Conservation (phyloP, 2,888 invertebrate species). For the Aphodius granarius region DNA sequence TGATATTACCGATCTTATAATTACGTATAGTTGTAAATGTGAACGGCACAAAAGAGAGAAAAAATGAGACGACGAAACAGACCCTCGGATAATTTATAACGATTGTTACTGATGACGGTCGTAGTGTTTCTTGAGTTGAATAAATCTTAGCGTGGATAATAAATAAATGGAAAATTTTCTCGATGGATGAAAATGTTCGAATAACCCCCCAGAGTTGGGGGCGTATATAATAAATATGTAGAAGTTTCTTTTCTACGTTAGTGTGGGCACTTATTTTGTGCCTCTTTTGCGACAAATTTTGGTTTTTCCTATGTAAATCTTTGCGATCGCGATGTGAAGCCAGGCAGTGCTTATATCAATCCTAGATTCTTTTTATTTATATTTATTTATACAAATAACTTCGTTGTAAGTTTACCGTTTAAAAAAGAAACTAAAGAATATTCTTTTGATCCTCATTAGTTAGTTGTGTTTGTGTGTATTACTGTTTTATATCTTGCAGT, state of each 20-base stretch:
- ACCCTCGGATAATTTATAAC: slow-evolving; percentile 24
- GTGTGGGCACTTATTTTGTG: slow-evolving; percentile 48
- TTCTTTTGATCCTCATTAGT: slow-evolving; percentile 16
- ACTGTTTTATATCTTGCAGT: not conserved
- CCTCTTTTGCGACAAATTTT: slow-evolving; percentile 21
- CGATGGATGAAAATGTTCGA: not conserved
- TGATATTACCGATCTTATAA: slow-evolving; percentile 52
- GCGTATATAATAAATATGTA: slow-evolving; percentile 14
- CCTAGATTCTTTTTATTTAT: slow-evolving; percentile 3
- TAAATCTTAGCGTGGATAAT: slow-evolving; percentile 47
- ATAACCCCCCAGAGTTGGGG: not conserved
- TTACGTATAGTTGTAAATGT: slow-evolving; percentile 43
- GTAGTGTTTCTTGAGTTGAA: slow-evolving; percentile 39
- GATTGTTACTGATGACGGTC: slow-evolving; percentile 42
- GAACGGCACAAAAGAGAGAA: slow-evolving; percentile 37
- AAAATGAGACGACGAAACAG: slow-evolving; percentile 14
- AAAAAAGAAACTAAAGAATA: not conserved
- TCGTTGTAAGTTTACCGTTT: not conserved
- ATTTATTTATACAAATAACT: not conserved
- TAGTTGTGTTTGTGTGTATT: not conserved
- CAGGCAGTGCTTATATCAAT: not conserved
- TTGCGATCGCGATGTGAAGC: not conserved
- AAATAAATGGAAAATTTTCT: slow-evolving; percentile 33
- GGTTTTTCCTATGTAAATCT: not conserved
- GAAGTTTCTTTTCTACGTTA: slow-evolving; percentile 37